These are phyloP conservation scores for Scytalopus superciliaris DNA, from an alignment of 2,113 vertebrate species.

Conservation along the genomic window DNA sequence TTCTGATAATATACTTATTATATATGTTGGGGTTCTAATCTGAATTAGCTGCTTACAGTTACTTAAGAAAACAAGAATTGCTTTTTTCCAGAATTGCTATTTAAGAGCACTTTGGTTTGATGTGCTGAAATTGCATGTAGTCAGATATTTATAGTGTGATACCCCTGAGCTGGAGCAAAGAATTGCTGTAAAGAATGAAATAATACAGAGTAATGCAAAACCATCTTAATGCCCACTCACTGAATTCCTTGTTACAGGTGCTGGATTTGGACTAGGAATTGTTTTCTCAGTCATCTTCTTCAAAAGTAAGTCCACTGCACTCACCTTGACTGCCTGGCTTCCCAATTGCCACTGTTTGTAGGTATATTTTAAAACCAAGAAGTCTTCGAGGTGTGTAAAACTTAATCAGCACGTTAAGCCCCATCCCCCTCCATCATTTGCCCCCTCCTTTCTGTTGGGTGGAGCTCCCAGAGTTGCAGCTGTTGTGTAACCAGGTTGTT, in stretches of 20 bases:
- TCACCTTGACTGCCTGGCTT: background rate
- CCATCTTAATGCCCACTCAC: background rate
- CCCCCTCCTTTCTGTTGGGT: background rate
- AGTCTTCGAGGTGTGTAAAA: background rate
- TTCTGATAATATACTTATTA: background rate
- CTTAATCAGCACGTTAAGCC: background rate
- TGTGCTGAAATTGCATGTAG: background rate
- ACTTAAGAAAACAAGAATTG: background rate
- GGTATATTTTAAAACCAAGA: background rate
- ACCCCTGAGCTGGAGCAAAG: background rate
- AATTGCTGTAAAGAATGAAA: background rate
- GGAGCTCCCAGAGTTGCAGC: background rate
- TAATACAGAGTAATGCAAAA: background rate
- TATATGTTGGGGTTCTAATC: background rate
- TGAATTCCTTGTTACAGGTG: conserved; percentile 73
- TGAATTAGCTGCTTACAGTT: background rate
- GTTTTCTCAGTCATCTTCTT: conserved; percentile 88
- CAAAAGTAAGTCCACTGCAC: conserved; percentile 84
- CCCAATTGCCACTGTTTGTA: background rate
- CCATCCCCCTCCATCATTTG: background rate
- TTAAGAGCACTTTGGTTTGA: background rate
- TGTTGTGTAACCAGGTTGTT: background rate
- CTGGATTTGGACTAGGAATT: conserved; percentile 86
- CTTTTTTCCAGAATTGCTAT: background rate
- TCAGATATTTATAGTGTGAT: background rate